These are phyloP conservation scores for Corythornis madagascariensis DNA, from an alignment of 2,113 vertebrate genomes.

Conservation along the genomic window DNA sequence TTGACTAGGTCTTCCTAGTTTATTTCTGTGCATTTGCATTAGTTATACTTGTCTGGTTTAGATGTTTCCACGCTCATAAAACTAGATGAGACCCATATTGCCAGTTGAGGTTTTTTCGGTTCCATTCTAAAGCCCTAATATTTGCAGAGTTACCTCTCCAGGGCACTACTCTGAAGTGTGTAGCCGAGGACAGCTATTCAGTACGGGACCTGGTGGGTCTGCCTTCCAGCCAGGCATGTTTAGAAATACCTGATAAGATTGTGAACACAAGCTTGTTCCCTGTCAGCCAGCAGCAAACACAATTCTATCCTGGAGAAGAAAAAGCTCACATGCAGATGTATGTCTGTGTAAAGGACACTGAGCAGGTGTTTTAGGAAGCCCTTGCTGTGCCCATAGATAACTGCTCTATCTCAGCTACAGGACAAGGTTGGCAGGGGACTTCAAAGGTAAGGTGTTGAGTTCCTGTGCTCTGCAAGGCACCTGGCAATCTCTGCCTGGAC, in stretches of 20 bases:
- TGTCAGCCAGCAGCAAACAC: neutral
- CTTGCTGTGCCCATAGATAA: neutral
- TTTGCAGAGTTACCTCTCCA: neutral
- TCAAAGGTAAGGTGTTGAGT: neutral
- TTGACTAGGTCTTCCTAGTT: neutral
- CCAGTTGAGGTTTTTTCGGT: neutral
- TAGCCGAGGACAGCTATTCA: neutral
- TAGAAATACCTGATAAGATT: neutral
- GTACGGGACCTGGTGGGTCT: neutral
- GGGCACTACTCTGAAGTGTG: fast-evolving
- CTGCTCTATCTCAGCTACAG: neutral
- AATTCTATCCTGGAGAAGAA: neutral
- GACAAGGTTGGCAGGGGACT: neutral
- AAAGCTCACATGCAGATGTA: neutral
- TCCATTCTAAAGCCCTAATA: neutral
- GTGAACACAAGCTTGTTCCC: neutral
- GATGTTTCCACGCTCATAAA: neutral
- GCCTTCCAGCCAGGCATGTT: neutral
- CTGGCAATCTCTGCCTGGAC: neutral
- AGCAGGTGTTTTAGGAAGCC: neutral
- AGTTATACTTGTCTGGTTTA: neutral
- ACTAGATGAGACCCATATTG: neutral
- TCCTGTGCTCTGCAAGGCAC: neutral
- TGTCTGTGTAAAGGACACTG: neutral
- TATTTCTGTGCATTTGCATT: neutral